Percentiles rank a stretch among this genome's conserved stretches.
Conservation (phyloP, 2,888 invertebrate species). For the Leptinotarsa tumamoca region DNA sequence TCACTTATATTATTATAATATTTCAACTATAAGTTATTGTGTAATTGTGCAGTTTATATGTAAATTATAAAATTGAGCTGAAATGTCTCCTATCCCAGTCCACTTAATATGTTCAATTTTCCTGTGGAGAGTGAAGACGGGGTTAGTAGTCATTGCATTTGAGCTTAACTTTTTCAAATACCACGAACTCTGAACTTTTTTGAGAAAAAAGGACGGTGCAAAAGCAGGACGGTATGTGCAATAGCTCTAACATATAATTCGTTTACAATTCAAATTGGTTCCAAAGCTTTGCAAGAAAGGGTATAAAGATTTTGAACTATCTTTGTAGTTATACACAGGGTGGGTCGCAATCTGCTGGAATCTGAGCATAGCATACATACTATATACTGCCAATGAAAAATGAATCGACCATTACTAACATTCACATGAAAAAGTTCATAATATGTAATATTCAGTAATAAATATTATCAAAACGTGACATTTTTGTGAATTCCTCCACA, state of each 20-base stretch:
- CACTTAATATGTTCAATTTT: background rate
- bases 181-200: background rate
- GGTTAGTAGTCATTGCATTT: background rate
- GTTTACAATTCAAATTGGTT: conserved; percentile 1
- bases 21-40: background rate
- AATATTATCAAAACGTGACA: too few species aligned
- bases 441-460: too few species aligned
- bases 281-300: background rate
- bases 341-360: too few species aligned
- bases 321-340: background rate
- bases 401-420: too few species aligned
- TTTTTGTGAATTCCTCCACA: too few species aligned
- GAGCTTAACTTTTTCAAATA: conserved; percentile 4
- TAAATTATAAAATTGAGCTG: conserved; percentile 18
- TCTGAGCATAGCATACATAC: too few species aligned
- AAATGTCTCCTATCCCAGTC: background rate
- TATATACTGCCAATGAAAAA: too few species aligned
- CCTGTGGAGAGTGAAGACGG: background rate
- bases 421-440: too few species aligned
- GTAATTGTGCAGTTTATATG: conserved; percentile 21
- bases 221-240: conserved; percentile 21
- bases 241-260: conserved; percentile 11
- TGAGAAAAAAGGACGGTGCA: conserved; percentile 5
- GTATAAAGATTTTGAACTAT: background rate
- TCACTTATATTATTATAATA: conserved; percentile 6